Evolutionary conservation across 2,113 vertebrate genomes (phyloP), one percentile per base, ranked within the genome.

Genomic region (Megalops atlanticus): DNA sequence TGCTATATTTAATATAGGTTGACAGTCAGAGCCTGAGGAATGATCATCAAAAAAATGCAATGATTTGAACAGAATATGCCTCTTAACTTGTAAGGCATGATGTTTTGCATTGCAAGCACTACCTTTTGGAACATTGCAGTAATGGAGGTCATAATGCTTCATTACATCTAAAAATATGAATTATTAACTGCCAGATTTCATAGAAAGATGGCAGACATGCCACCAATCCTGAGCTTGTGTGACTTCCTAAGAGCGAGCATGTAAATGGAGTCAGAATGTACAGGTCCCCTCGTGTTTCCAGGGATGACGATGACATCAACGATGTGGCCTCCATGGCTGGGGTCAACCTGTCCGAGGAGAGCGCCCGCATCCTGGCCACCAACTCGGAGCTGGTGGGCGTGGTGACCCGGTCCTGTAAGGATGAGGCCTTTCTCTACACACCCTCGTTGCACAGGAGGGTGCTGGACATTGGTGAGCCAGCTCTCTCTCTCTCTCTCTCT

Each of bases 241-340:
- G n/a, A n/a, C 8, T 24, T 64, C 31, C 11, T 64, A 27, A n/a
- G 58, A 11, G 58, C 24, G 11, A n/a, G 58, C 33, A 36, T 6
- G 33, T 10, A 79, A 45, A 45, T 71, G n/a, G 35, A 21, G 33
- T 36, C 16, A 35, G 49, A 77, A 12, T 10, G 15, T n/a, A 35
- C 72, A 49, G 78, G 35, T 45, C 54, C 72, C 5, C 75, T 21
- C 78, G 16, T 75, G 27, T 39, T 16, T 38, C 21, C 87, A 97
- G 96, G 93, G 96, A 97, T 27, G 96, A 98, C 0, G 97, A 98
- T 40, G 96, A 98, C 85, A 96, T 98, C 85, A 98, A 97, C 6
- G 96, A 97, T 4, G 96, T 98, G 82, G 95, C 96, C 1, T 97
- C 96, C 1, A 97, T 98, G 96, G 96, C 96, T 0, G 96, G 96